phyloP scores from a whole-genome alignment of 1,140 invertebrate species.

The Wasmannia auropunctata region DNA sequence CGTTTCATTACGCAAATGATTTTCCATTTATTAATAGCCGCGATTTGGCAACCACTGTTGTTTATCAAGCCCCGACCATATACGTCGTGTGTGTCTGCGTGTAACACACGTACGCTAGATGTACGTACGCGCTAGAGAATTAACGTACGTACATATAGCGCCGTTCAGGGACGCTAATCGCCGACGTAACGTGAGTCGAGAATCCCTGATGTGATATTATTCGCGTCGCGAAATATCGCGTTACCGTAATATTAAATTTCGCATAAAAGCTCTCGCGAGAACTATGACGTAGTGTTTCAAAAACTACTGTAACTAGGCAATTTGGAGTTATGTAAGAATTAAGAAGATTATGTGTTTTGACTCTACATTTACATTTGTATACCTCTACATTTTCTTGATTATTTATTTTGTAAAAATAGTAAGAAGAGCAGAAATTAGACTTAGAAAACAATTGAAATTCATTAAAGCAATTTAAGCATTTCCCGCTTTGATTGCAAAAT shows the following conservation, averaged over 20 bases:
- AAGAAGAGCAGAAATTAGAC: background rate
- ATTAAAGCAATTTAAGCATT: background rate
- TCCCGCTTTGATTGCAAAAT: background rate
- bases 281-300: background rate
- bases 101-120: slow-evolving; percentile 42
- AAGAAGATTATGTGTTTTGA: background rate
- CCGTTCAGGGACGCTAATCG: slow-evolving; percentile 49
- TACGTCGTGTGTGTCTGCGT: slow-evolving; percentile 71
- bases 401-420: background rate
- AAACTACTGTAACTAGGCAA: background rate
- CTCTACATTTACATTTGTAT: too few species aligned
- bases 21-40: slow-evolving; percentile 82
- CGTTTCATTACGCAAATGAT: slow-evolving; percentile 80
- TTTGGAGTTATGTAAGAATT: background rate
- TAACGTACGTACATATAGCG: slow-evolving; percentile 52
- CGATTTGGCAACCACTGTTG: slow-evolving; percentile 84
- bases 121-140: slow-evolving; percentile 54
- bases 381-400: background rate
- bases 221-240: slow-evolving; percentile 42
- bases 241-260: slow-evolving; percentile 56
- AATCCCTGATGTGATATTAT: slow-evolving; percentile 52
- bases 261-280: slow-evolving; percentile 18
- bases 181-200: slow-evolving; percentile 41
- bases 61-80: slow-evolving; percentile 82
- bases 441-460: background rate